These are phyloP conservation scores for Drosophila mettleri DNA, from an alignment of 2,888 invertebrate genomes.

Conservation along the genomic window DNA sequence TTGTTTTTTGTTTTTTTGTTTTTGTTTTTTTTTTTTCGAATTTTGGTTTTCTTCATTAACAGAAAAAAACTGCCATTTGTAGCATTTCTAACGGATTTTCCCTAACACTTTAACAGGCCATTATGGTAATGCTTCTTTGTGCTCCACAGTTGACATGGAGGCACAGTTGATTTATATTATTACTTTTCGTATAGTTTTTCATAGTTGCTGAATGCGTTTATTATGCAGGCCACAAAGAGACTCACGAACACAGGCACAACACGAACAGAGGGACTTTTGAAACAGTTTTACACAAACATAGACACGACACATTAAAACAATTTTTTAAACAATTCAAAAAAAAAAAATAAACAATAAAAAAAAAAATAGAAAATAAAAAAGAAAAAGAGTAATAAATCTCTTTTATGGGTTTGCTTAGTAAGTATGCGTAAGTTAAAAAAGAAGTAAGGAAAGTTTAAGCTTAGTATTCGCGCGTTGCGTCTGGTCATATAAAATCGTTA, in stretches of 20 bases:
- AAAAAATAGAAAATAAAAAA: no score
- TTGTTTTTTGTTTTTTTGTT: conserved; percentile 26
- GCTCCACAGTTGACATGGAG: conserved; percentile 32
- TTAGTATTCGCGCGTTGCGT: conserved; percentile 42
- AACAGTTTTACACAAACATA: not conserved
- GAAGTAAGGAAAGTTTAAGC: conserved; percentile 6
- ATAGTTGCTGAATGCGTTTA: conserved; percentile 13
- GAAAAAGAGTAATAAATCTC: no score
- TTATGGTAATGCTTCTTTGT: conserved; percentile 68
- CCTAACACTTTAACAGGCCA: conserved; percentile 67
- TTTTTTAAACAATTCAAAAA: not conserved
- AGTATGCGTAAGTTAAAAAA: not conserved
- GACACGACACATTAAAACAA: not conserved
- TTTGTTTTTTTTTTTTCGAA: conserved; percentile 9
- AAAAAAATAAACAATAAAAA: not conserved
- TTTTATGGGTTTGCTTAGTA: not conserved
- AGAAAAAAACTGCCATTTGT: conserved; percentile 40
- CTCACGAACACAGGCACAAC: not conserved
- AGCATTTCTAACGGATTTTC: conserved; percentile 41
- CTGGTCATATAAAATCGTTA: conserved; percentile 36
- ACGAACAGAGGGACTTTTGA: not conserved
- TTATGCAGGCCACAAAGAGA: conserved; percentile 40
- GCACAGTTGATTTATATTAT: conserved; percentile 39
- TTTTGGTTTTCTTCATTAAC: conserved; percentile 29
- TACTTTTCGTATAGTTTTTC: conserved; percentile 20